These are phyloP conservation scores for Clytia hemisphaerica DNA, from an alignment of 30 jellyfish, hydroid and myxozoan species.

Conservation along the genomic window DNA sequence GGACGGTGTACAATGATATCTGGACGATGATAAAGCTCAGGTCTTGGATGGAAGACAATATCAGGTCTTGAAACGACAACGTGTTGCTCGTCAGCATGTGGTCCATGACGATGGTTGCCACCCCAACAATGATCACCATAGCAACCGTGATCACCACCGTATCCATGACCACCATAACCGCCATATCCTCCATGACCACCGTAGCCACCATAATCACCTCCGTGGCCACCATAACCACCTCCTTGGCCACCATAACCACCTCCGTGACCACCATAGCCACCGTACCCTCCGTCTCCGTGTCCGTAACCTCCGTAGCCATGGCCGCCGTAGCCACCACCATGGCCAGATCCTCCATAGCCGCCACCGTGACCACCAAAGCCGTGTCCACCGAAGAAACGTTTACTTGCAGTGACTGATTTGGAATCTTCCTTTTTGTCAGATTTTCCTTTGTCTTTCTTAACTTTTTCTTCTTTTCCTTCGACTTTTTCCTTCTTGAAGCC, in stretches of 20 bases:
- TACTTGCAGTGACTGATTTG: constrained; percentile 51
- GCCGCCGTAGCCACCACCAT: constrained; percentile 58
- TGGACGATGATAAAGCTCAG: constrained; percentile 95
- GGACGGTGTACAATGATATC: constrained; percentile 95
- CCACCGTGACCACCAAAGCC: constrained; percentile 73
- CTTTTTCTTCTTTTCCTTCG: constrained; percentile 41
- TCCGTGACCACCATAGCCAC: constrained; percentile 74
- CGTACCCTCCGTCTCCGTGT: constrained; percentile 37
- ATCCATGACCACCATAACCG: constrained; percentile 90
- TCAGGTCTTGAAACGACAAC: constrained; percentile 93
- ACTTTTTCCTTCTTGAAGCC: constrained; percentile 48
- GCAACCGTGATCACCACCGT: constrained; percentile 74
- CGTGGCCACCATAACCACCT: constrained; percentile 54
- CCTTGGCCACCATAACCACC: constrained; percentile 57
- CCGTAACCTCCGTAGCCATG: constrained; percentile 50
- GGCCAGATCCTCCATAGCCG: constrained; percentile 43
- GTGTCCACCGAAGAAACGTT: constrained; percentile 41
- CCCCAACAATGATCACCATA: constrained; percentile 45
- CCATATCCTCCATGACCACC: too few relatives aligned
- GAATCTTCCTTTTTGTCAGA: constrained; percentile 33
- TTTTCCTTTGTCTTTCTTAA: constrained; percentile 25
- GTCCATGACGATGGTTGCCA: constrained; percentile 41
- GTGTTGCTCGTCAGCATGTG: constrained; percentile 80
- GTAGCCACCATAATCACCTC: constrained; percentile 52
- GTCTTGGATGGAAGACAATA: constrained; percentile 96